These are phyloP conservation scores for Thunnus maccoyii DNA, from an alignment of 2,113 vertebrate species.

Conservation along the genomic window DNA sequence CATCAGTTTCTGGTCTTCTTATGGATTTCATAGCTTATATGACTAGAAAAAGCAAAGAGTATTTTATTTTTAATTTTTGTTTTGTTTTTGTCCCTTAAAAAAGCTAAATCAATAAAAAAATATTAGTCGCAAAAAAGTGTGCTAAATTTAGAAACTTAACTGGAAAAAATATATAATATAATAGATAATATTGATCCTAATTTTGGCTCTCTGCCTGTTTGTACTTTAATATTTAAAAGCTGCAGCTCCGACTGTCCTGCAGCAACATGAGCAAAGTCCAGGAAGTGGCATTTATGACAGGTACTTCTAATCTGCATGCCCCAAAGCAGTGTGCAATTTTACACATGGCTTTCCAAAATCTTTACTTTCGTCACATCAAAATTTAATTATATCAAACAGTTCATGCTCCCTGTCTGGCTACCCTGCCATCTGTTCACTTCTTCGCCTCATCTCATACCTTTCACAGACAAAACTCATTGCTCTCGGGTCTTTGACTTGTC, in stretches of 20 bases:
- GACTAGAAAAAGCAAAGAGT: not conserved
- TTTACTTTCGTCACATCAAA: conserved; percentile 38
- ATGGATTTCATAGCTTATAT: not conserved
- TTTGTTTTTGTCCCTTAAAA: not conserved
- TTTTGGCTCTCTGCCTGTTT: not conserved
- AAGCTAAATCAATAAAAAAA: not conserved
- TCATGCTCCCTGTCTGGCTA: conserved; percentile 50
- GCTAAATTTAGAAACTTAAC: too few relatives aligned
- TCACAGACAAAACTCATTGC: conserved; percentile 22
- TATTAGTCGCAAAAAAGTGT: too few relatives aligned
- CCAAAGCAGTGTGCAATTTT: conserved; percentile 9
- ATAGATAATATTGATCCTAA: too few relatives aligned
- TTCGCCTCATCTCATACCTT: conserved; percentile 44
- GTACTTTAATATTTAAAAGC: not conserved
- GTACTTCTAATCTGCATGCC: conserved; percentile 37
- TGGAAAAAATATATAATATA: too few relatives aligned
- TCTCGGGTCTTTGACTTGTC: conserved; percentile 39
- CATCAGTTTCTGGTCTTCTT: not conserved
- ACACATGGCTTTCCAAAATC: conserved; percentile 33
- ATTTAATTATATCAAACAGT: conserved; percentile 44
- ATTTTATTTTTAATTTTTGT: not conserved
- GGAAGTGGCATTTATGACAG: conserved; percentile 6
- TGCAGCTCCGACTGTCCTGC: not conserved
- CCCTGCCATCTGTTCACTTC: conserved; percentile 27
- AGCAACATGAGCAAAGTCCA: not conserved